A percentile compares a stretch with the other conserved stretches of the same genome.
phyloP scores from a whole-genome alignment of 2,113 vertebrate species.

The Phainopepla nitens region DNA sequence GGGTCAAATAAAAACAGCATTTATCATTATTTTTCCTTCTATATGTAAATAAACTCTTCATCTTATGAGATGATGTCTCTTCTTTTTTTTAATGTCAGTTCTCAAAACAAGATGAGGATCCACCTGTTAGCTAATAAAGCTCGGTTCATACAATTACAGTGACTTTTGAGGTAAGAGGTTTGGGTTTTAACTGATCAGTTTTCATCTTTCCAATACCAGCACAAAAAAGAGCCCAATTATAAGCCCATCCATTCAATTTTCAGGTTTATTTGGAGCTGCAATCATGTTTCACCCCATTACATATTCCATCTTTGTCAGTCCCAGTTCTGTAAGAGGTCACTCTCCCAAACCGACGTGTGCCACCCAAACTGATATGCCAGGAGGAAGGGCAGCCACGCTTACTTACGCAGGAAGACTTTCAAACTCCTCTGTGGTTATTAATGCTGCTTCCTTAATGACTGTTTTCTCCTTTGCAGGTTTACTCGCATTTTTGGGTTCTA shows the following conservation, averaged over 20 bases:
- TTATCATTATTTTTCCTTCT: neutral
- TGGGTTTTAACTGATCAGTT: neutral
- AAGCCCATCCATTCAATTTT: neutral
- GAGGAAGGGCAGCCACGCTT: neutral
- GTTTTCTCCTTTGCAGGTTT: constrained; percentile 25
- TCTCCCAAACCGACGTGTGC: neutral
- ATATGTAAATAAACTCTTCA: neutral
- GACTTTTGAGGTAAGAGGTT: neutral
- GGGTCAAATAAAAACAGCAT: neutral
- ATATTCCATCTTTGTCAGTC: neutral
- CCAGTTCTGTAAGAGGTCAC: neutral
- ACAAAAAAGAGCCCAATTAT: neutral
- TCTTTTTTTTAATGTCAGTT: neutral
- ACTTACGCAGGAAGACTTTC: constrained; percentile 70
- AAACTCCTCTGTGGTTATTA: constrained; percentile 72
- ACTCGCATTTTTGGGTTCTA: neutral
- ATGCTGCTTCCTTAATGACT: constrained; percentile 47
- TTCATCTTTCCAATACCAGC: neutral
- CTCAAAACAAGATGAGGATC: neutral
- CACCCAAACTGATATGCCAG: neutral
- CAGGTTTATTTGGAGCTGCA: neutral
- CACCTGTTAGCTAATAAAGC: neutral
- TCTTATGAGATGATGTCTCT: neutral
- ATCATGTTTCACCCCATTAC: neutral
- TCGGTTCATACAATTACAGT: neutral